Evolutionary conservation across 2,113 vertebrate species (phyloP).

Genomic region (Clupea harengus): DNA sequence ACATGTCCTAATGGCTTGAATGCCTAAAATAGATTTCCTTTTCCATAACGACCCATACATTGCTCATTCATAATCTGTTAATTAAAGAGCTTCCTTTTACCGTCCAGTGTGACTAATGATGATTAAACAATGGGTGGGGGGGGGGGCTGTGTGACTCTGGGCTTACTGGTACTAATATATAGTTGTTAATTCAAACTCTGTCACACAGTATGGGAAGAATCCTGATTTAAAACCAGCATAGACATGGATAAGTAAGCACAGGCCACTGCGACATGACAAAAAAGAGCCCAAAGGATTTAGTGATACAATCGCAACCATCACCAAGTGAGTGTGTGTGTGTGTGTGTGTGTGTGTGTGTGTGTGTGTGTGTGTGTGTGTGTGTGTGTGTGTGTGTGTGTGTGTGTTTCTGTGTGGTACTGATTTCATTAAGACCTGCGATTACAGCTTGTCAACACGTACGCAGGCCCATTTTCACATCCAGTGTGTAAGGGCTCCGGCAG

Average conservation of each 20-base stretch:
- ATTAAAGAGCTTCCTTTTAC: neutral
- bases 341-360: neutral
- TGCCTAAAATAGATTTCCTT: neutral
- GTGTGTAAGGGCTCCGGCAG: neutral
- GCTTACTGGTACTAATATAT: neutral
- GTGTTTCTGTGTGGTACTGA: neutral
- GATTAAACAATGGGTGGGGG: neutral
- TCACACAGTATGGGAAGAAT: neutral
- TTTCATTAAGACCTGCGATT: constrained; percentile 24
- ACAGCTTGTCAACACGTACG: constrained; percentile 38
- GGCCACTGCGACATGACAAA: neutral
- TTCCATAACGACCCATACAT: neutral
- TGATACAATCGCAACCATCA: neutral
- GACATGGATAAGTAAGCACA: too few relatives aligned
- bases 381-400: neutral
- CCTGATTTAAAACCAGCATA: neutral
- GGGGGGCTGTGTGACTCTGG: neutral
- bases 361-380: neutral
- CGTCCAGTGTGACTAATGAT: neutral
- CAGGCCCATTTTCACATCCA: constrained; percentile 21
- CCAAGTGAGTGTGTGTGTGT: neutral
- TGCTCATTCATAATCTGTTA: neutral
- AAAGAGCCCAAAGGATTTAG: neutral
- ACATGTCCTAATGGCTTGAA: neutral
- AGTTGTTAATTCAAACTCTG: neutral